phyloP scores from a whole-genome alignment of 2,797 vertebrate species.

The Artibeus jamaicensis region DNA sequence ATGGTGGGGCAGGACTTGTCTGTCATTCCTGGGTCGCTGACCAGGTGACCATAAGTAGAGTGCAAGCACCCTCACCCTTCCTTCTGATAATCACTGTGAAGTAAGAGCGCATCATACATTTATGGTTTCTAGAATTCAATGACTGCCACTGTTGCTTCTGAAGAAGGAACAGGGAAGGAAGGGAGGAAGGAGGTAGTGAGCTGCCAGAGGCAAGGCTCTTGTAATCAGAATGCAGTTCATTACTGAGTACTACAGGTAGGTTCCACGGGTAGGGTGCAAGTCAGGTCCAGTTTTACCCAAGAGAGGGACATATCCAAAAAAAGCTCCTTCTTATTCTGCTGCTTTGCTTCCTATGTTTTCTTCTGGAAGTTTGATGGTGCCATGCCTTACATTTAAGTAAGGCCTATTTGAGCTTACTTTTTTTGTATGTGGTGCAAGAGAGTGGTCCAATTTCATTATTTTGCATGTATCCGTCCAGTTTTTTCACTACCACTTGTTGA shows the following conservation, averaged over 20 bases:
- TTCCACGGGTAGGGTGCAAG: neutral
- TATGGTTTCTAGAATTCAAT: no score
- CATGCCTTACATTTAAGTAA: neutral
- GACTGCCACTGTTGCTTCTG: neutral
- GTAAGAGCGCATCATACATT: neutral
- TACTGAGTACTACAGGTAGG: neutral
- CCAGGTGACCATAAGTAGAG: neutral
- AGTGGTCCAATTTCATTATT: neutral
- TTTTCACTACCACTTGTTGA: neutral
- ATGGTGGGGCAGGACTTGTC: neutral
- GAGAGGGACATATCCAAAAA: neutral
- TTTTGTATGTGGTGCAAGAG: neutral
- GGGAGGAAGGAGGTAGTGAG: neutral
- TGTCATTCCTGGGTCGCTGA: neutral
- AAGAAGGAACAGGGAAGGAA: neutral
- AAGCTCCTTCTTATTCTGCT: neutral
- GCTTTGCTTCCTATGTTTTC: neutral
- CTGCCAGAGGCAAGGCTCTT: neutral
- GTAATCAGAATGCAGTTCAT: neutral
- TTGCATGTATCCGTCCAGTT: neutral
- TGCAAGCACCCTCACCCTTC: neutral
- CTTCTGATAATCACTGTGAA: neutral
- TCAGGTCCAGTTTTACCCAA: neutral
- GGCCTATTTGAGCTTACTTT: neutral
- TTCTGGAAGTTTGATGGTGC: neutral